Percentiles rank a stretch among this genome's conserved stretches.
phyloP scores from a whole-genome alignment of 2,888 invertebrate species.

The Lasioglossum marginatum region DNA sequence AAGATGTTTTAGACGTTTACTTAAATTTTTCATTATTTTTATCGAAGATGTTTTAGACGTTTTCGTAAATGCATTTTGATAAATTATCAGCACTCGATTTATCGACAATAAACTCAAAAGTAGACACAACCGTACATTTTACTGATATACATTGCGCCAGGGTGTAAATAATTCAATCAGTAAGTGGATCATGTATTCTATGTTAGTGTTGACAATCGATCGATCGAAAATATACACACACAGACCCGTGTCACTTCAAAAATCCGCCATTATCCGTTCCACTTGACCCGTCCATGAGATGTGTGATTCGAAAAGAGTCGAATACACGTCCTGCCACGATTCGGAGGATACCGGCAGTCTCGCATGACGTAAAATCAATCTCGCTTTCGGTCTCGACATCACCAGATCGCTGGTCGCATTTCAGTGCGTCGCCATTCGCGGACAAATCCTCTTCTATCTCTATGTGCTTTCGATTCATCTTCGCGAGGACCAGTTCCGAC shows the following conservation, averaged over 20 bases:
- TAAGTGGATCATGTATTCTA: not conserved
- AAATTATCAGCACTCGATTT: not conserved
- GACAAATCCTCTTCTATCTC: constrained; percentile 5
- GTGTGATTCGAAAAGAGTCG: constrained; percentile 20
- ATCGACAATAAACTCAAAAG: not conserved
- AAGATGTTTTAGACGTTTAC: too few species aligned
- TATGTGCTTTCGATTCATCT: constrained; percentile 61
- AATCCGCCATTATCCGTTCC: constrained; percentile 14
- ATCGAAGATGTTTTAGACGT: too few species aligned
- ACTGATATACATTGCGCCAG: not conserved
- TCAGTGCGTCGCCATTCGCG: constrained; percentile 26
- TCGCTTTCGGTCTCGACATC: constrained; percentile 41
- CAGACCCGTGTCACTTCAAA: not conserved
- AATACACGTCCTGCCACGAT: constrained; percentile 25
- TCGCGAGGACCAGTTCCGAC: constrained; percentile 23
- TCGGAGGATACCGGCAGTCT: constrained; percentile 48
- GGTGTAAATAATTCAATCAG: not conserved
- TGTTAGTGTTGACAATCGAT: not conserved
- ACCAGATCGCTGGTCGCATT: constrained; percentile 38
- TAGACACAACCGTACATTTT: not conserved
- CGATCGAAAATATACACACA: not conserved
- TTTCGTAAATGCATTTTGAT: too few species aligned
- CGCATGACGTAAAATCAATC: constrained; percentile 59
- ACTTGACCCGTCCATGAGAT: constrained; percentile 17
- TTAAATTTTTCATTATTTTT: too few species aligned